Conservation (phyloP, 1,140 invertebrate species). For the Vollenhovia emeryi region DNA sequence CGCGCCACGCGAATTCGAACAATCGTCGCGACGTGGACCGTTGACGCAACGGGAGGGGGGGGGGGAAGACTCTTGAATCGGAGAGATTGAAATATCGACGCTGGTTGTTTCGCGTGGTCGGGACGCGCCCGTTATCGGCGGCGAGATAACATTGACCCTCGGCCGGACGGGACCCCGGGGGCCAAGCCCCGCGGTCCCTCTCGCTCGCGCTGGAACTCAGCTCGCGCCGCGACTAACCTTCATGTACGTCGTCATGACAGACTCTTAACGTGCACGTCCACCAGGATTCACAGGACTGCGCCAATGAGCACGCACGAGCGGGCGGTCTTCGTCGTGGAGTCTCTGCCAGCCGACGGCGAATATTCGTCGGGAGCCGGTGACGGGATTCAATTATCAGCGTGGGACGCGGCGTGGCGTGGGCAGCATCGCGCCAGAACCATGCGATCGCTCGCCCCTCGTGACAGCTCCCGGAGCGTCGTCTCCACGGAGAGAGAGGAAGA, state of each 20-base stretch:
- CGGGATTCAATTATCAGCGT: neutral
- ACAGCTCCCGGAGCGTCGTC: neutral
- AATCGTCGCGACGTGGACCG: neutral
- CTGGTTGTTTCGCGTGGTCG: neutral
- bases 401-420: neutral
- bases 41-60: neutral
- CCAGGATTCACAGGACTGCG: conserved; percentile 29
- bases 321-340: too few species aligned
- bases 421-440: neutral
- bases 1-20: neutral
- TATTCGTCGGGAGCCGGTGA: neutral
- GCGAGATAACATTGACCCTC: neutral
- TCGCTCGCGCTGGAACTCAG: too few species aligned
- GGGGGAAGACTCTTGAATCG: neutral
- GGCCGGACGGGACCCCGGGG: neutral
- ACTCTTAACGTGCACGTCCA: conserved; percentile 78
- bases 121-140: neutral
- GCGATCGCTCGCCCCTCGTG: neutral
- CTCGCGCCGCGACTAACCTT: conserved; percentile 83
- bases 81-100: neutral
- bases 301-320: conserved; percentile 49
- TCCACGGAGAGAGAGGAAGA: neutral
- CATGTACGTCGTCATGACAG: conserved; percentile 80
- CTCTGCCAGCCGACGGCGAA: too few species aligned
- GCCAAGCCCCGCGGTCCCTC: too few species aligned